A percentile compares a stretch with the other conserved stretches of the same genome.
Conservation (phyloP, 1,140 invertebrate species). For the Pachypsylla venusta region DNA sequence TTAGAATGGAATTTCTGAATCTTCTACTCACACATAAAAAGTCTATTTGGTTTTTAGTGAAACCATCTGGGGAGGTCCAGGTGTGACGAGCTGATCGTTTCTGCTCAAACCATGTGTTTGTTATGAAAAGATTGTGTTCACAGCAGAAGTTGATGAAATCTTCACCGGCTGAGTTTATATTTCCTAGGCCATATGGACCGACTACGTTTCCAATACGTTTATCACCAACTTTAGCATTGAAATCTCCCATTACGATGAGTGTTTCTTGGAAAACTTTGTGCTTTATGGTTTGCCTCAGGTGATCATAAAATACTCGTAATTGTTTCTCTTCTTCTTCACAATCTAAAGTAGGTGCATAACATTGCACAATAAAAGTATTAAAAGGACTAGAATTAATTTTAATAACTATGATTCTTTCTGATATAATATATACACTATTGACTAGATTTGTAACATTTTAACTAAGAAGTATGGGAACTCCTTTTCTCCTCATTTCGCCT, state of each 20-base stretch:
- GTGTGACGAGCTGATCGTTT: constrained; percentile 20
- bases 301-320: constrained; percentile 12
- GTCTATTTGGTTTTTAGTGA: constrained; percentile 21
- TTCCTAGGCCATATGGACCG: constrained; percentile 13
- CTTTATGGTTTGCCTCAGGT: constrained; percentile 8
- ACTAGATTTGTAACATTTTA: neutral
- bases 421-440: constrained; percentile 8
- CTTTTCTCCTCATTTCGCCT: neutral
- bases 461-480: neutral
- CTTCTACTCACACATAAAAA: constrained; percentile 16
- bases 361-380: constrained; percentile 11
- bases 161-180: constrained; percentile 20
- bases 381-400: constrained; percentile 4
- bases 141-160: constrained; percentile 12
- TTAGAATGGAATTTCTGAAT: constrained; percentile 10
- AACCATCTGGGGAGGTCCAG: constrained; percentile 20
- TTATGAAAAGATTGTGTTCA: constrained; percentile 12
- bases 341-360: constrained; percentile 14
- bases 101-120: constrained; percentile 17
- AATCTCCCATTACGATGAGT: constrained; percentile 13
- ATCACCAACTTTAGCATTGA: constrained; percentile 14
- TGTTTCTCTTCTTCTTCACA: constrained; percentile 7
- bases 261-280: neutral
- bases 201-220: neutral
- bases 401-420: constrained; percentile 6